Evolutionary conservation across 2,888 invertebrate genomes (phyloP), one percentile per base, ranked within the genome.

Genomic region (Schizotus pectinicornis): DNA sequence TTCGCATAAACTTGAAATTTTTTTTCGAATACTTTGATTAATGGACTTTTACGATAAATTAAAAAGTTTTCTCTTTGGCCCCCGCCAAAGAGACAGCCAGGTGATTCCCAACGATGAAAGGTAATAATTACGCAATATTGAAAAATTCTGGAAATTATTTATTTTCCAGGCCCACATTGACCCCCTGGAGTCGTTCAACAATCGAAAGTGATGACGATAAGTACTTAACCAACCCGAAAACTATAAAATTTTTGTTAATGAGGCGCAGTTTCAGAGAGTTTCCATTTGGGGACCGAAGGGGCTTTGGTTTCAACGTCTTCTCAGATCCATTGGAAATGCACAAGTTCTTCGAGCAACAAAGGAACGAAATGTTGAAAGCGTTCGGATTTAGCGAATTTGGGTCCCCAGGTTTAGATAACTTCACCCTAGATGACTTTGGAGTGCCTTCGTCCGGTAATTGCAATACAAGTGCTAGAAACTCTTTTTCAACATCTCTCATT

Each of bases 271-370:
- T 8, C 2, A 7, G 7, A 6, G 7, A 37, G 0, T n/a, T 32
- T 1, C 49, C 49, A 32, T 38, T 45, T 34, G 9, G 43, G 3
- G 61, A 64, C 31, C 45, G 39, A 33, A 49, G 61, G 7, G 62
- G 50, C 41, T 56, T 53, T 49, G 67, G 80, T 7, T 85, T 86
- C 67, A 80, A 81, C 64, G 76, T 86, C n/a, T 85, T 85, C 60
- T 81, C 82, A 13, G 83, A 85, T 76, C 86, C 86, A 0, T 65
- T 85, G 62, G 83, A 87, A 75, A 82, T 87, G 75, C 85, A 85
- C 59, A 80, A 81, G 59, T 85, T 83, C 65, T 86, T 87, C 67
- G 86, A 87, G 69, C 79, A 83, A 6, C 85, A 87, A 74, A 81
- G 87, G 79, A 82, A 84, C 59, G 80, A 82, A 48, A 79, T 87